A percentile compares a stretch with the other conserved stretches of the same genome.
These are phyloP conservation scores for Tenebrio molitor DNA, from an alignment of 1,140 invertebrate species.

Conservation along the genomic window DNA sequence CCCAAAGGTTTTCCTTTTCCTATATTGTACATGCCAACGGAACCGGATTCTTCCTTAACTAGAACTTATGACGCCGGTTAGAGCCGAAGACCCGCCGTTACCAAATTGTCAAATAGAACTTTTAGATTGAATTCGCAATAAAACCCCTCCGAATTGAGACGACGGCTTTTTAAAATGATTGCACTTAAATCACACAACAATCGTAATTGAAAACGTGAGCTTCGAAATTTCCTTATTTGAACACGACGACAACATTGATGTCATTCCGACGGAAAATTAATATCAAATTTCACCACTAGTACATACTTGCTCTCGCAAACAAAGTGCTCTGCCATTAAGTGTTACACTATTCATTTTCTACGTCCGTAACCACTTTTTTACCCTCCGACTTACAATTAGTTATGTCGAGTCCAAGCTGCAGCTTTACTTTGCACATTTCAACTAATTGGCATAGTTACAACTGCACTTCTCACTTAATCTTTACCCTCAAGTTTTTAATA, in stretches of 20 bases:
- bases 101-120: not conserved
- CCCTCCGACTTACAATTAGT: not conserved
- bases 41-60: not conserved
- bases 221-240: not conserved
- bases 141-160: not conserved
- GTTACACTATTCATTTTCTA: not conserved
- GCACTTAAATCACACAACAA: constrained; percentile 10
- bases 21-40: not conserved
- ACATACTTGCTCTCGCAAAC: not conserved
- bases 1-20: not conserved
- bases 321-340: not conserved
- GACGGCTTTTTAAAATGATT: not conserved
- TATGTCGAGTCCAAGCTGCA: too few species aligned
- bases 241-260: not conserved
- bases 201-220: not conserved
- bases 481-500: too few species aligned
- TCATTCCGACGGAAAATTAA: not conserved
- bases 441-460: too few species aligned
- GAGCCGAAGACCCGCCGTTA: not conserved
- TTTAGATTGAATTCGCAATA: constrained; percentile 2
- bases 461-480: too few species aligned
- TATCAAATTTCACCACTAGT: not conserved
- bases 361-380: not conserved
- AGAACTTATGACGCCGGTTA: not conserved
- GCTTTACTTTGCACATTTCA: too few species aligned